Percentiles rank a stretch among this genome's conserved stretches.
Conservation (phyloP, 2,797 vertebrate genomes). For the Alosa sapidissima region DNA sequence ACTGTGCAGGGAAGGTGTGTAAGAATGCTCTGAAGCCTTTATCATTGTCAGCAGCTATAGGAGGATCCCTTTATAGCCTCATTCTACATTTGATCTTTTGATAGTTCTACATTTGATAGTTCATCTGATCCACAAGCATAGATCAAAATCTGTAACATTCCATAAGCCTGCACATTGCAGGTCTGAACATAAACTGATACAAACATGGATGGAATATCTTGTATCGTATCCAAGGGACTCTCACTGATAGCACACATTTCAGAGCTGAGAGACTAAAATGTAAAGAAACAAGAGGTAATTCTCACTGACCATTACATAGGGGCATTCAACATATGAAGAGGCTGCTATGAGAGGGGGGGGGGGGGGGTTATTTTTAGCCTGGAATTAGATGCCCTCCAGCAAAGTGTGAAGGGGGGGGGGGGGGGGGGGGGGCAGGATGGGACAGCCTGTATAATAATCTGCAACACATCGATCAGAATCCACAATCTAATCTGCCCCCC, state of each 20-base stretch:
- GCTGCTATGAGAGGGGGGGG: background rate
- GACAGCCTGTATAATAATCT: background rate
- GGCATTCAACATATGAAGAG: background rate
- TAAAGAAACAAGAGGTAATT: background rate
- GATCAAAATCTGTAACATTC: background rate
- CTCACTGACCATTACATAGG: background rate
- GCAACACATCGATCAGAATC: background rate
- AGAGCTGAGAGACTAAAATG: background rate
- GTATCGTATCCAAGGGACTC: background rate
- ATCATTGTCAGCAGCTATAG: background rate
- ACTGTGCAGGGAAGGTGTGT: background rate
- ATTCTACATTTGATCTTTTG: too few species aligned
- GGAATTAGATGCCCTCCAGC: background rate
- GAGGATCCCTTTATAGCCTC: background rate
- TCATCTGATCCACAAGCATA: background rate
- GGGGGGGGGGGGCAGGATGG: background rate
- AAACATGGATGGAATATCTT: background rate
- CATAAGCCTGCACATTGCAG: background rate
- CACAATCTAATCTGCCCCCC: background rate
- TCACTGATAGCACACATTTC: background rate
- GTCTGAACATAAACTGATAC: background rate
- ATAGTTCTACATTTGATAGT: background rate
- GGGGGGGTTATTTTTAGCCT: background rate
- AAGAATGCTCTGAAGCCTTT: background rate
- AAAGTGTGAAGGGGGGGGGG: background rate